A percentile compares a stretch with the other conserved stretches of the same genome.
These are phyloP conservation scores for Apis laboriosa DNA, from an alignment of 1,140 invertebrate species.

Conservation along the genomic window DNA sequence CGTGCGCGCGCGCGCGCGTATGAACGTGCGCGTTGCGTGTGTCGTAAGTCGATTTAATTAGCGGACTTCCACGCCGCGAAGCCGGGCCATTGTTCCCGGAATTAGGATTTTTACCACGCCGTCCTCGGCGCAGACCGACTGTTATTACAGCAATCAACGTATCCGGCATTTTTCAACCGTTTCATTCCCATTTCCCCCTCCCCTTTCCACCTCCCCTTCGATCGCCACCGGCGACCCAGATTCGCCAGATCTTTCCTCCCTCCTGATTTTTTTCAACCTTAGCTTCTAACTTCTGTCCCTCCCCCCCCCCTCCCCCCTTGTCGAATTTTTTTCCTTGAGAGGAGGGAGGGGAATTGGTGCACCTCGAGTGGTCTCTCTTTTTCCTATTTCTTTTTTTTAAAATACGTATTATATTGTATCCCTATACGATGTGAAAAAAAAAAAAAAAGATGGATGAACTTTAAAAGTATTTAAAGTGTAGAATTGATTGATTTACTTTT, in stretches of 20 bases:
- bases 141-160: constrained; percentile 74
- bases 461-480: too few relatives aligned
- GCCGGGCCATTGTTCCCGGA: constrained; percentile 76
- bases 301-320: too few relatives aligned
- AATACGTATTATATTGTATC: too few relatives aligned
- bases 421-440: too few relatives aligned
- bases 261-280: background rate
- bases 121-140: constrained; percentile 58
- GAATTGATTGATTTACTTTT: too few relatives aligned
- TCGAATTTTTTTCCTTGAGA: too few relatives aligned
- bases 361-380: too few relatives aligned
- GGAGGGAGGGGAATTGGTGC: too few relatives aligned
- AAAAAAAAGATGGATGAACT: too few relatives aligned
- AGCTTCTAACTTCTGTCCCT: background rate
- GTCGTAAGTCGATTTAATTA: constrained; percentile 78
- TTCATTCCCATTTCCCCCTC: constrained; percentile 41
- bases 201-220: constrained; percentile 13
- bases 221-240: background rate
- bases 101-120: constrained; percentile 77
- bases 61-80: constrained; percentile 73
- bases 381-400: too few relatives aligned
- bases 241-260: background rate
- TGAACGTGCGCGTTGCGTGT: constrained; percentile 35
- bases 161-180: constrained; percentile 77
- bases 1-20: background rate